Base-by-base conservation (phyloP, 2,888 invertebrate genomes). In the Cotesia congregata region DNA sequence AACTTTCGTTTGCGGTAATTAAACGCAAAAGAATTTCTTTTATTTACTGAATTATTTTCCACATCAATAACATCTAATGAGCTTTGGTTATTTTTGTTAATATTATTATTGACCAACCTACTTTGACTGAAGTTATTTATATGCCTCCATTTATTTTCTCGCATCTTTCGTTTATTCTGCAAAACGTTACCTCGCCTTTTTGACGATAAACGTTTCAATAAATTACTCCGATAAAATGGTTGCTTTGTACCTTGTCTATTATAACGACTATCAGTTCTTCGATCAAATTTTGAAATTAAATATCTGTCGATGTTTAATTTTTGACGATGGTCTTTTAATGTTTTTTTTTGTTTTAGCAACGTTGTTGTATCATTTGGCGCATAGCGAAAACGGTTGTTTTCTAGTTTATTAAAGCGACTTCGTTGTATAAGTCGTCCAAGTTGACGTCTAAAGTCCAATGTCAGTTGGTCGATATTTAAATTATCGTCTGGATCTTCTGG, bases 401-500 rank as follows among this genome's bases (percentile, higher is more conserved):
- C 79, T 1, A 81, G 68, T 30, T 81, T 81, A 59, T 74, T 78
- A 6, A 76, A 77, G n/a, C 78, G 72, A 20, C 77, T 78, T 9
- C 79, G 78, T 41, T 81, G 79, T 20, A 67, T 77, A 20, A 81
- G 78, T 1, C 78, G 76, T 65, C 80, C 80, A 5, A 81, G 75
- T 67, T 81, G 80, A 17, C 77, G 77, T 7, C 78, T 73, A 64
- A 81, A 81, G 41, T 81, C 80, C 6, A 75, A 70, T 0, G 80
- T 81, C 59, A 80, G 20, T 59, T 81, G 78, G n/a, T 81, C 79
- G 1, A 81, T 61, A 50, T 81, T 81, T 68, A 81, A 76, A 9
- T 78, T 80, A n/a, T 78, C 76, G 59, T 80, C 77, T 2, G 81
- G 78, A 77, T 76, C 79, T 61, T 80, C 79, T 6, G 81, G 80